A percentile compares a stretch with the other conserved stretches of the same genome.
These are phyloP conservation scores for Triplophysa rosa DNA, from an alignment of 2,113 vertebrate species.

Conservation along the genomic window DNA sequence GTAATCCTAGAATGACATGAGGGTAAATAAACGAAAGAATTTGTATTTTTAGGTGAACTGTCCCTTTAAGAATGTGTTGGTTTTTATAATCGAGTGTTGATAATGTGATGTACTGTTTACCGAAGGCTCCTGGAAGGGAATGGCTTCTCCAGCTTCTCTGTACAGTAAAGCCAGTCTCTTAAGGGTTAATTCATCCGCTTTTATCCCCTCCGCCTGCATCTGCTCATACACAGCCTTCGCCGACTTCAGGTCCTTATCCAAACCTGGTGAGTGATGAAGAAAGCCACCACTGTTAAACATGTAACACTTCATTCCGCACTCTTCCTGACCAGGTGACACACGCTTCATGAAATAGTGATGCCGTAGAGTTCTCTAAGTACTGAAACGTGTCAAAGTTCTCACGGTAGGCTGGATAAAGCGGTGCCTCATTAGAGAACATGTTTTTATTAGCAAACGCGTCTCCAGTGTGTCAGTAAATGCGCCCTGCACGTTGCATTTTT, in stretches of 20 bases:
- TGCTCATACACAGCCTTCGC: constrained; percentile 80
- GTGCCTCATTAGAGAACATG: constrained; percentile 69
- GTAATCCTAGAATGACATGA: no score
- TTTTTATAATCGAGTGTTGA: not conserved
- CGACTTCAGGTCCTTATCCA: constrained; percentile 78
- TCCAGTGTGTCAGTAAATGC: constrained; percentile 29
- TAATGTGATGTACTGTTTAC: constrained; percentile 74
- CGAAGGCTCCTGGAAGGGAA: constrained; percentile 88
- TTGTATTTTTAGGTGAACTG: no score
- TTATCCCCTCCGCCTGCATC: constrained; percentile 72
- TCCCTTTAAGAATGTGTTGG: no score
- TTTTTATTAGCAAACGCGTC: constrained; percentile 57
- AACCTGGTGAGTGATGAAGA: constrained; percentile 63
- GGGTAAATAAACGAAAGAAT: no score
- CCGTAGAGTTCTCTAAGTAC: constrained; percentile 62
- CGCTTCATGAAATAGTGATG: constrained; percentile 55
- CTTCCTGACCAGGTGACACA: constrained; percentile 4
- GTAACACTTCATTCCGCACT: not conserved
- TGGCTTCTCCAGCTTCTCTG: constrained; percentile 74
- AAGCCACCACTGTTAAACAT: constrained; percentile 23
- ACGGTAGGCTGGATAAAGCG: constrained; percentile 66
- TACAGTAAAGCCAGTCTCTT: constrained; percentile 85
- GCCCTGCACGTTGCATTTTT: constrained; percentile 66
- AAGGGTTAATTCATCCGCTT: constrained; percentile 77
- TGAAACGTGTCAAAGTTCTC: constrained; percentile 66